Evolutionary conservation across 2,888 invertebrate genomes (phyloP).

Genomic region (Creontiades dilutus): DNA sequence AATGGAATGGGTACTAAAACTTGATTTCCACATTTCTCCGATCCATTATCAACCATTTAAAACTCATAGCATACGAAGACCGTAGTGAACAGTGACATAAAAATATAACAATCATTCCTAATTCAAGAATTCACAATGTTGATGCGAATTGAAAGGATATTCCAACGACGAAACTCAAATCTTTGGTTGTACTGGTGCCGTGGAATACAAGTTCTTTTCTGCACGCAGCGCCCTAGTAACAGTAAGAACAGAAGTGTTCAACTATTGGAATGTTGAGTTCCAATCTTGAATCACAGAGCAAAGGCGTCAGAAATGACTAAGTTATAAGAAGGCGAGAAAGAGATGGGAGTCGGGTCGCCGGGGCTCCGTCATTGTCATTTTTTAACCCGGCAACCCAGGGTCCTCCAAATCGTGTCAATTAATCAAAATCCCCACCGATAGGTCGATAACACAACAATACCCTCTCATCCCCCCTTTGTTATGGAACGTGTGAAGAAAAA

Average conservation of each 20-base stretch:
- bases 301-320: slow-evolving; percentile 60
- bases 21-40: no score
- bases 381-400: slow-evolving; percentile 59
- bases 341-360: slow-evolving; percentile 15
- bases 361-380: slow-evolving; percentile 68
- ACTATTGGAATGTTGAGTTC: neutral
- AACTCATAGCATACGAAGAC: no score
- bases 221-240: neutral
- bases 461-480: slow-evolving; percentile 61
- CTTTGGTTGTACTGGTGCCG: no score
- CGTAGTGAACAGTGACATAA: no score
- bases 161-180: no score
- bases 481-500: slow-evolving; percentile 59
- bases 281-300: slow-evolving; percentile 6
- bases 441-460: slow-evolving; percentile 71
- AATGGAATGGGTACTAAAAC: no score
- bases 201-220: neutral
- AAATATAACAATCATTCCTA: no score
- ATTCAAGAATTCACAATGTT: no score
- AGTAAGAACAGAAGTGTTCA: neutral
- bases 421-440: slow-evolving; percentile 70
- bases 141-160: no score
- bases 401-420: slow-evolving; percentile 71
- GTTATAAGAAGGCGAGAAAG: slow-evolving; percentile 54
- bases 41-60: no score